Conservation (phyloP, 2,113 vertebrate genomes). For the Pampusana beccarii region DNA sequence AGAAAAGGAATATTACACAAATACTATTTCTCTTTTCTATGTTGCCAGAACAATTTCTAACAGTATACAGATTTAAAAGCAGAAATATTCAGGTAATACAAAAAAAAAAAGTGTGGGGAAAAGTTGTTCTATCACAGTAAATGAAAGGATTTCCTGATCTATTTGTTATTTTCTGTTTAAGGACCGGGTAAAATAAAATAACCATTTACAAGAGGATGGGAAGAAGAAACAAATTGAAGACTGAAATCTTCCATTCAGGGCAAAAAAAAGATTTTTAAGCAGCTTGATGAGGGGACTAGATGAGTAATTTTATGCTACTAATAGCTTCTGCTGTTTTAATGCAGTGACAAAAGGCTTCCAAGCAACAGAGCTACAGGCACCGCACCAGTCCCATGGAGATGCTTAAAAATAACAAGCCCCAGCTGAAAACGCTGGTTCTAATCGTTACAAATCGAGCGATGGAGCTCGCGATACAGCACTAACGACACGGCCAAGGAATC, state of each 20-base stretch:
- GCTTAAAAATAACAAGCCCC: background rate
- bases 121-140: background rate
- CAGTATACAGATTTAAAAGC: background rate
- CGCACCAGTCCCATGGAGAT: background rate
- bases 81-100: background rate
- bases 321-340: background rate
- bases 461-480: background rate
- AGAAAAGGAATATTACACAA: background rate
- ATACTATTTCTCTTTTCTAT: background rate
- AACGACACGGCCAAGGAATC: background rate
- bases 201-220: background rate
- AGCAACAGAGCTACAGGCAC: background rate
- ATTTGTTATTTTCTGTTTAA: background rate
- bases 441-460: background rate
- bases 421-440: background rate
- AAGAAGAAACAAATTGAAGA: background rate
- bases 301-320: background rate
- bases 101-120: background rate
- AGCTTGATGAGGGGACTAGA: background rate
- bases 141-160: background rate
- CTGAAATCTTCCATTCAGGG: background rate
- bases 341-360: slow-evolving; percentile 8
- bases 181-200: background rate
- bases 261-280: background rate
- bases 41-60: background rate